Base-by-base conservation (phyloP, 1,140 invertebrate genomes). In the Panulirus ornatus region DNA sequence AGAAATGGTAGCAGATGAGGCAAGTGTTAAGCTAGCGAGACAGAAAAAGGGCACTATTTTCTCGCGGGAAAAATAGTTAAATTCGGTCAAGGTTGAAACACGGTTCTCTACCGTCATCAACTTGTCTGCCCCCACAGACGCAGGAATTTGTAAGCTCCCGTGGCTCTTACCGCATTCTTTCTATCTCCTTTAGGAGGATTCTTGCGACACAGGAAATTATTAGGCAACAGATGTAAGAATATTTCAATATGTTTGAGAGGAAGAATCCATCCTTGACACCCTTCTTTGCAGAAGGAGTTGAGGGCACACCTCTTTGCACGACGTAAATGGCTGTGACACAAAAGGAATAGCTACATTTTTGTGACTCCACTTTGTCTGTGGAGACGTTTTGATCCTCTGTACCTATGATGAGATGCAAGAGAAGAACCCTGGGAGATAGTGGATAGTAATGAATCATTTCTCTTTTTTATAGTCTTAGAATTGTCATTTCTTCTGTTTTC, bases 201-300 rank as follows among this genome's bases (percentile, higher is more conserved):
- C 73, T 54, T 78, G 58, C 19, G 54, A 40, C 54, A 27, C 58
- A 38, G 87, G 87, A 81, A 89, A 89, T 63, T 79, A 89, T 89
- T 71, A 89, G 82, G 82, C 83, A 89, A n/a, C n/a, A 66, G 87
- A 89, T 81, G 87, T 73, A 63, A 38, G 78, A n/a, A 81, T 89
- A 89, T 82, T 73, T 89, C 87, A 89, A 38, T n/a, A 63, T 14
- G 51, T 44, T 44, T 71, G 83, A 88, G 83, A 79, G 78, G 87
- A 38, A 51, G 87, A 89, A 82, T 81, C 51, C 87, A 75, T 89
- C 87, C 87, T 66, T 89, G 44, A 79, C 30, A 71, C 63, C 42
- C 9, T 44, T 81, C 14, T 81, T 22, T 81, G 86, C 63, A 16
- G 58, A 71, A 27, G 66, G n/a, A 71, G 22, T 22, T 36, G 36